These are phyloP conservation scores for Cyprinus carpio DNA, from an alignment of 2,113 vertebrate species.

Conservation along the genomic window DNA sequence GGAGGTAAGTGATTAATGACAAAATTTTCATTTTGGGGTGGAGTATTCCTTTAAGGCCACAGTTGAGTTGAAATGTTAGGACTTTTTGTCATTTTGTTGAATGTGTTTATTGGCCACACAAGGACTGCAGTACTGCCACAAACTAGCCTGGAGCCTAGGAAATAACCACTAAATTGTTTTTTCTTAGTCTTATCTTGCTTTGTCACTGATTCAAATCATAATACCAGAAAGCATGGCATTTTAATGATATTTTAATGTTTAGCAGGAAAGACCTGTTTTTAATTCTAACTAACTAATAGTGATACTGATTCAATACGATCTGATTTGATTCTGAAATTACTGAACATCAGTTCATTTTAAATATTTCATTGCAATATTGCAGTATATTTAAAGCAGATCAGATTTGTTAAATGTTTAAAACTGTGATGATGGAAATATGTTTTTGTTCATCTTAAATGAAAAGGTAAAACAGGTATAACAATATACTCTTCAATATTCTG, in stretches of 20 bases:
- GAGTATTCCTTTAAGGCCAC: not conserved
- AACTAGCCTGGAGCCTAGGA: slow-evolving; percentile 2
- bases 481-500: too few relatives aligned
- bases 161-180: not conserved
- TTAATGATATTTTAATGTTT: not conserved
- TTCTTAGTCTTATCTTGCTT: slow-evolving; percentile 6
- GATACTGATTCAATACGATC: not conserved
- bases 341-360: too few relatives aligned
- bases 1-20: too few relatives aligned
- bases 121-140: not conserved
- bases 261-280: not conserved
- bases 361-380: too few relatives aligned
- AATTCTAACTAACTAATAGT: not conserved
- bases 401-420: too few relatives aligned
- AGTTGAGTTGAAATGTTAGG: not conserved
- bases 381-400: too few relatives aligned
- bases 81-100: not conserved
- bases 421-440: too few relatives aligned
- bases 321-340: not conserved
- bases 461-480: too few relatives aligned
- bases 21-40: too few relatives aligned
- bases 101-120: not conserved
- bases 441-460: too few relatives aligned
- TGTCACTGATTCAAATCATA: not conserved
- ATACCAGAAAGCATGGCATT: not conserved